Evolutionary conservation across 1,140 invertebrate species (phyloP), one percentile per base, ranked within the genome.

Genomic region (Euura lappo): DNA sequence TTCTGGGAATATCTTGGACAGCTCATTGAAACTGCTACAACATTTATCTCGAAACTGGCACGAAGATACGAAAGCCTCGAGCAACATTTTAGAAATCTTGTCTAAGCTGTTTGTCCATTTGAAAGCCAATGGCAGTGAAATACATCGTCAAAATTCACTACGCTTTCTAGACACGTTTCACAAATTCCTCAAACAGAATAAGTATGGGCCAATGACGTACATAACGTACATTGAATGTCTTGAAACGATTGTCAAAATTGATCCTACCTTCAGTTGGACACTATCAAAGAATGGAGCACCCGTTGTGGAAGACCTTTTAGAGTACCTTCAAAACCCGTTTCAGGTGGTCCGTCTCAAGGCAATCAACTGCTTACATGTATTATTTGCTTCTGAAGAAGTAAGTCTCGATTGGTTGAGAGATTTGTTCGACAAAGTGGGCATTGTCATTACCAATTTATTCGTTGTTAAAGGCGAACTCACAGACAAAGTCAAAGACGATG

Each of bases 291-390:
- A 73, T 51, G 78, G 77, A 69, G 44, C 75, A 13, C 45, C 71
- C 4, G 46, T 84, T 43, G 65, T 85, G 4, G 71, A 83, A 47
- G 76, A 78, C 10, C 69, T 88, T 3, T 78, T 85, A 47, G 77
- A 75, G 68, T 88, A 84, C 74, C 68, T 88, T 8, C 77, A 69
- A 0, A 85, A 75, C 77, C 75, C 81, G 44, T 87, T 81, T 66
- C 84, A 84, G 76, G 73, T 84, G 8, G 83, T 89, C 2, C 80
- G 87, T 28, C 79, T 88, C 44, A 77, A 85, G 75, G 79, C 83
- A 3, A 76, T 89, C 2, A 81, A 79, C 69, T 80, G 80, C 71
- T n/a, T 83, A 43, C 64, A 86, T 78, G 69, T 83, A 68, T 73
- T 85, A 70, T 82, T 81, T 71, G 71, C 77, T 66, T 74, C 74